phyloP scores from a whole-genome alignment of 2,113 vertebrate genomes.

The Lucifuga dentata region DNA sequence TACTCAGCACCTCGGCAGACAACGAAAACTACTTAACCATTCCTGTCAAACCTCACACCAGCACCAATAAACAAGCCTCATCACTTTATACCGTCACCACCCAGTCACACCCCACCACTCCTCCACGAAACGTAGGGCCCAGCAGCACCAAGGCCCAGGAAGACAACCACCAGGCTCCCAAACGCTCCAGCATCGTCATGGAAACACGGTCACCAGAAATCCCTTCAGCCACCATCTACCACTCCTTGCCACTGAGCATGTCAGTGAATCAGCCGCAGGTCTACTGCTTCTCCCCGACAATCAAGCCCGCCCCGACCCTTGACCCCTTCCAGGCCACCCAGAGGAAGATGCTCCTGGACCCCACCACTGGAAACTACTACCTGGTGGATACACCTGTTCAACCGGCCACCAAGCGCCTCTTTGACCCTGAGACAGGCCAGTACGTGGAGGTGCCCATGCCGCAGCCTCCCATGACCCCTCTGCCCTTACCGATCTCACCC shows the following conservation, averaged over 20 bases:
- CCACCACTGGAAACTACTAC: constrained; percentile 93
- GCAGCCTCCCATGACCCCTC: constrained; percentile 81
- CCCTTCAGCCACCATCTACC: constrained; percentile 83
- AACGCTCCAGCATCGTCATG: constrained; percentile 67
- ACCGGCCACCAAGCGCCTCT: constrained; percentile 88
- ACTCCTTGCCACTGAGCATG: constrained; percentile 79
- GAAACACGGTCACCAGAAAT: constrained; percentile 76
- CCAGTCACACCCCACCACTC: constrained; percentile 64
- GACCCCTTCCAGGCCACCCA: constrained; percentile 86
- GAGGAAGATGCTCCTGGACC: constrained; percentile 94
- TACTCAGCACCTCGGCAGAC: constrained; percentile 65
- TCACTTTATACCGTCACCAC: constrained; percentile 64
- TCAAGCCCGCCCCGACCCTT: constrained; percentile 77
- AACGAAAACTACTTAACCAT: constrained; percentile 88
- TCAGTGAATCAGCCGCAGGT: constrained; percentile 77
- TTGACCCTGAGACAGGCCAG: constrained; percentile 95
- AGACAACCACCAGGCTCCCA: constrained; percentile 45
- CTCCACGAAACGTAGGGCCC: constrained; percentile 13
- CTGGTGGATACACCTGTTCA: constrained; percentile 93
- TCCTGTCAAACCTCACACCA: constrained; percentile 82
- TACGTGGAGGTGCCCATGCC: constrained; percentile 93
- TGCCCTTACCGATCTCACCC: constrained; percentile 81
- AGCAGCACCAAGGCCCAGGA: constrained; percentile 30
- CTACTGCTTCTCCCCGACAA: constrained; percentile 87
- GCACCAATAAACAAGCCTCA: constrained; percentile 17